Evolutionary conservation across 2,888 invertebrate species (phyloP), one percentile per base, ranked within the genome.

Genomic region (Pachycephus smyrnensis): DNA sequence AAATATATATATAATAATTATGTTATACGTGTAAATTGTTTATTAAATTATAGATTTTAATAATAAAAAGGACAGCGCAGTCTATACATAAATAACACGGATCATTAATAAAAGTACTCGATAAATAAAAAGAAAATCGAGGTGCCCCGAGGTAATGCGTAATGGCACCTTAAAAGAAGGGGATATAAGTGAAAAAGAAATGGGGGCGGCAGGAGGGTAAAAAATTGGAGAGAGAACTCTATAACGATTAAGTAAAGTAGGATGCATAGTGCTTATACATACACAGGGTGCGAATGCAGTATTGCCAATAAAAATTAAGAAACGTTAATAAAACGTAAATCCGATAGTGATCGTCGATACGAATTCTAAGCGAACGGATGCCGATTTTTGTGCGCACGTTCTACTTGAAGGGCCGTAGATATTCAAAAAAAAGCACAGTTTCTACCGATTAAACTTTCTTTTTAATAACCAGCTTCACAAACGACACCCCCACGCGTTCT

Each of bases 21-120:
- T 86, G 89, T 91, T 90, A 88, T 86, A 85, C 84, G 88, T 90
- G 89, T 89, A 89, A 86, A 90, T 90, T 90, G 90, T 90, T 91
- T 89, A 88, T 88, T 83, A 83, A 88, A 88, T 89, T 86, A 88
- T 89, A 89, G 85, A 89, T 87, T 88, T 89, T 88, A 89, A 87
- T 87, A 85, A 86, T 71, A 71, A 71, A 32, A 23, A 55, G 55
- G 55, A 15, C 55, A 55, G 55, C 55, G 55, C 23, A 55, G 55
- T 55, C 55, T 23, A 55, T 23, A 2, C 9, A 23, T 40, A 40
- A 40, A 15, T 40, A 40, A 40, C 15, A 40, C 40, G 23, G 23
- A 40, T 23, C 15, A 23, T 40, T 40, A 15, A 40, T 40, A 40
- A 40, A 40, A 23, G 23, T 40, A 9, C 9, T 55, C 23, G 55